Percentiles rank a stretch among this genome's conserved stretches.
Evolutionary conservation across 2,888 invertebrate genomes (phyloP).

Genomic region (Leptinotarsa rubiginosa): DNA sequence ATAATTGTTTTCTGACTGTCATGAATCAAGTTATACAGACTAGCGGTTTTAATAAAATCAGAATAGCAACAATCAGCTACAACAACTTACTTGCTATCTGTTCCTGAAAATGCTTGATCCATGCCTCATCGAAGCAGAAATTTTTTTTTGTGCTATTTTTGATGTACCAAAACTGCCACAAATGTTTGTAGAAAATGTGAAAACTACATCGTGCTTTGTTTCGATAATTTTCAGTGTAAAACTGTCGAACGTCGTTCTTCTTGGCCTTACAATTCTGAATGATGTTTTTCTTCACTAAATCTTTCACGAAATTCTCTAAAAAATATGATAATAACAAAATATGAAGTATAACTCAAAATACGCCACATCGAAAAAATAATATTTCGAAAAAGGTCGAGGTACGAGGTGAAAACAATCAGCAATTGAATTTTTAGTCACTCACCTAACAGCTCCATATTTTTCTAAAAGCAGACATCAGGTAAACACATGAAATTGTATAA

Average conservation of each 20-base stretch:
- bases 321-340: neutral
- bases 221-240: slow-evolving; percentile 31
- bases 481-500: neutral
- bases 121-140: slow-evolving; percentile 37
- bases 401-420: neutral
- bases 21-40: no score
- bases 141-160: slow-evolving; percentile 1
- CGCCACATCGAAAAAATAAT: no score
- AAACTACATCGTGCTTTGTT: slow-evolving; percentile 1
- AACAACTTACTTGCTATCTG: slow-evolving; percentile 17
- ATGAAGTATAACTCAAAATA: no score
- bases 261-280: slow-evolving; percentile 29
- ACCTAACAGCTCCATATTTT: neutral
- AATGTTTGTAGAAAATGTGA: slow-evolving; percentile 18
- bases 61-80: no score
- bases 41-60: no score
- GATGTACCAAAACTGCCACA: slow-evolving; percentile 42
- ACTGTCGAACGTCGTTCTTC: slow-evolving; percentile 20
- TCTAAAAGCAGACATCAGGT: neutral
- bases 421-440: neutral
- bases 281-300: slow-evolving; percentile 26
- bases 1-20: no score
- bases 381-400: no score
- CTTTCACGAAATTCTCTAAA: slow-evolving; percentile 37
- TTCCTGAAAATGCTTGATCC: slow-evolving; percentile 35